Evolutionary conservation across 2,113 vertebrate species (phyloP).

Genomic region (Sinocyclocheilus maitianheensis): DNA sequence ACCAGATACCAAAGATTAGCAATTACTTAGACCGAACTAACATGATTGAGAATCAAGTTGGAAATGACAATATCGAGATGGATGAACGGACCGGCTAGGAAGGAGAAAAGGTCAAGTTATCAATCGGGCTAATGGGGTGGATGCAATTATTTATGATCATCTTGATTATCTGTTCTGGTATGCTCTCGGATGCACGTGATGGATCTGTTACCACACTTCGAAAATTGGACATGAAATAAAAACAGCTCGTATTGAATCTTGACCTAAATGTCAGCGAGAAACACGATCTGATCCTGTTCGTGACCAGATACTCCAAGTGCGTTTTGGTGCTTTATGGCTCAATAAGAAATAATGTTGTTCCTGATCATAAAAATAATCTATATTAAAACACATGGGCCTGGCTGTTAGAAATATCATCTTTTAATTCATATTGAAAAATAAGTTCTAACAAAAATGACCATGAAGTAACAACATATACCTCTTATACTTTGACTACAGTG

Average conservation of each 20-base stretch:
- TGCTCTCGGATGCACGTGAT: neutral
- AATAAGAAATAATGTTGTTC: neutral
- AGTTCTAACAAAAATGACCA: neutral
- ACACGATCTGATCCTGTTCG: neutral
- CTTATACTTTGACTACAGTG: neutral
- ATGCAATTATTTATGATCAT: constrained; percentile 15
- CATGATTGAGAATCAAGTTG: constrained; percentile 8
- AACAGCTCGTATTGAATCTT: neutral
- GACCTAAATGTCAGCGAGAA: neutral
- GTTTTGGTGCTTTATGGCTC: neutral
- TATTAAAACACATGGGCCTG: neutral
- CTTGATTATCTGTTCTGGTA: neutral
- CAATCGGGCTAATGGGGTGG: neutral
- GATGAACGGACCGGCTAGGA: neutral
- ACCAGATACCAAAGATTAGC: constrained; percentile 1
- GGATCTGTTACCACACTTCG: neutral
- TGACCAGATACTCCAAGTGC: neutral
- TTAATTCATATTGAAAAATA: neutral
- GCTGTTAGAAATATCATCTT: neutral
- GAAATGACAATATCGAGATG: neutral
- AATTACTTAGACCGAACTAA: constrained; percentile 7
- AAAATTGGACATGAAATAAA: neutral
- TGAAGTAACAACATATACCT: neutral
- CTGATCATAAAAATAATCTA: neutral
- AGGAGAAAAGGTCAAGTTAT: constrained; percentile 28